These are phyloP conservation scores for Natrix natrix DNA, from an alignment of 2,797 vertebrate species.

Conservation along the genomic window DNA sequence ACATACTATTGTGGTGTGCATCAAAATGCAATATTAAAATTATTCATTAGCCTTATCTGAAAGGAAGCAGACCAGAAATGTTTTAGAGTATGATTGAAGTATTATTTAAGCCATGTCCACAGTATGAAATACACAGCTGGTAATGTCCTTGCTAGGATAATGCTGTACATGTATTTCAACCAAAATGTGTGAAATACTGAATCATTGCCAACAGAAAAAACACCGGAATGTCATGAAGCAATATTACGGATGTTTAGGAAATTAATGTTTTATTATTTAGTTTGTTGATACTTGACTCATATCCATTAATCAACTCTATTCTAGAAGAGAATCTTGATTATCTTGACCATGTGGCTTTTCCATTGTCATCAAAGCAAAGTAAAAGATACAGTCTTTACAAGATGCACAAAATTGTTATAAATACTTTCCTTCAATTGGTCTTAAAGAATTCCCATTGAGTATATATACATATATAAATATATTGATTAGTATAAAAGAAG, in stretches of 20 bases:
- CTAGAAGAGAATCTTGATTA: neutral
- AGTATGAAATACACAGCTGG: neutral
- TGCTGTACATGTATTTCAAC: neutral
- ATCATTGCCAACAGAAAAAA: neutral
- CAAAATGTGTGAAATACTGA: slow-evolving; percentile 19
- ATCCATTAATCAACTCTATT: neutral
- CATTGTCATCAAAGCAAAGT: neutral
- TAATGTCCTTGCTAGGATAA: neutral
- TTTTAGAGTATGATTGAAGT: slow-evolving; percentile 27
- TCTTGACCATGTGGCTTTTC: neutral
- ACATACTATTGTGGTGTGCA: neutral
- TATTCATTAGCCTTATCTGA: slow-evolving; percentile 19
- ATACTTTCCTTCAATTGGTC: neutral
- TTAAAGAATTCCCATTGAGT: neutral
- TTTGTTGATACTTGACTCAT: neutral
- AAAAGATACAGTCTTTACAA: neutral
- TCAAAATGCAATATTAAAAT: slow-evolving; percentile 6
- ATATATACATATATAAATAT: too few species aligned
- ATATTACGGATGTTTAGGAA: slow-evolving; percentile 24
- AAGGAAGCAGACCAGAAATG: slow-evolving; percentile 22
- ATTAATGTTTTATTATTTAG: slow-evolving; percentile 3
- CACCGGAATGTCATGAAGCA: neutral
- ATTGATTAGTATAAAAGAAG: neutral
- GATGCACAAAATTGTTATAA: neutral
- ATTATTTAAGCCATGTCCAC: neutral